Evolutionary conservation across 2,888 invertebrate species (phyloP).

Genomic region (Branchipolynoe longqiensis): DNA sequence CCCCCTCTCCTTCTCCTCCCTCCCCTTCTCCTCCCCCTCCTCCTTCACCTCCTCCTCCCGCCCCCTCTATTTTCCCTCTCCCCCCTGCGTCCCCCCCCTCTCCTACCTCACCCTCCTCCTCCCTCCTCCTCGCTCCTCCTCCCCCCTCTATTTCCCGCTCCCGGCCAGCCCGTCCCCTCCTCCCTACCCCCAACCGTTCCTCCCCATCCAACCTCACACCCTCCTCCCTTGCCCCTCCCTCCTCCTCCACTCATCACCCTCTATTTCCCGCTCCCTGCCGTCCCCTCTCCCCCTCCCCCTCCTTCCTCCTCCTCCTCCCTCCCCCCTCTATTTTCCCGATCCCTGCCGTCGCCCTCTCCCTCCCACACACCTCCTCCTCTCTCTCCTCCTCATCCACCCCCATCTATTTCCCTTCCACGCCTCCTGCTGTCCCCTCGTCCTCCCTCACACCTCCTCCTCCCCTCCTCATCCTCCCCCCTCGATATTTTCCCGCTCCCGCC

Average conservation of each 20-base stretch:
- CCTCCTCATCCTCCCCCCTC: background rate
- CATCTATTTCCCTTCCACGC: background rate
- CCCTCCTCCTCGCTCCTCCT: background rate
- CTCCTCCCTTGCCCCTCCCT: background rate
- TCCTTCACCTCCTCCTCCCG: background rate
- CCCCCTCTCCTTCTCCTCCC: background rate
- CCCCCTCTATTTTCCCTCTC: background rate
- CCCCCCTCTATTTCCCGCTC: background rate
- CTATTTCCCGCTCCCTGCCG: background rate
- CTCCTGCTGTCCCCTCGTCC: background rate
- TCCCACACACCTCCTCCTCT: background rate
- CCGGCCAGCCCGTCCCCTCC: background rate
- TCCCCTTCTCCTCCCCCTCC: background rate
- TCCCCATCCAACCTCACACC: background rate
- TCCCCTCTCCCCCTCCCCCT: no score
- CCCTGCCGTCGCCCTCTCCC: background rate
- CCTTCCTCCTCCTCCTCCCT: background rate
- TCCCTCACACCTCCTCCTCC: background rate
- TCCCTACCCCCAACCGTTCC: background rate
- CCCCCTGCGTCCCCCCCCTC: background rate
- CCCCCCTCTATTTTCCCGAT: background rate
- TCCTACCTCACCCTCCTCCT: background rate
- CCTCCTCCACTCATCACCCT: conserved; percentile 1
- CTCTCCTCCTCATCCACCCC: background rate
- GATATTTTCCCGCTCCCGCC: background rate